A percentile compares a stretch with the other conserved stretches of the same genome.
phyloP scores from a whole-genome alignment of 2,888 invertebrate genomes.

The Caenorhabditis sp. region DNA sequence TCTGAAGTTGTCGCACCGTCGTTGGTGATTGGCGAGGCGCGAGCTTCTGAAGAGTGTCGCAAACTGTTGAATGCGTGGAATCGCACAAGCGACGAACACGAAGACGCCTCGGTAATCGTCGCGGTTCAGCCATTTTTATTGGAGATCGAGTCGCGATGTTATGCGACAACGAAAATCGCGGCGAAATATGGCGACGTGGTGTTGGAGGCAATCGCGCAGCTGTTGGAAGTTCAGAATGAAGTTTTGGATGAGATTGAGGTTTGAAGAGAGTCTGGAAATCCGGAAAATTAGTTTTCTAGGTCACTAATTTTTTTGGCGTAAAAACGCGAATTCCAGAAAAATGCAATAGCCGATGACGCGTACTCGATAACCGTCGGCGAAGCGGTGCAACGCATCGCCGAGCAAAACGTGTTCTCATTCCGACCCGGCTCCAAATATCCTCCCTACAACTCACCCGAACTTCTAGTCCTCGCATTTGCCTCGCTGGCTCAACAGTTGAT shows the following conservation, averaged over 20 bases:
- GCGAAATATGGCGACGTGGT: slow-evolving; percentile 17
- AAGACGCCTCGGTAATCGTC: slow-evolving; percentile 27
- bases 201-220: slow-evolving; percentile 43
- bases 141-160: slow-evolving; percentile 25
- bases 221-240: slow-evolving; percentile 27
- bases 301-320: background rate
- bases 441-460: slow-evolving; percentile 23
- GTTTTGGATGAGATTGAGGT: slow-evolving; percentile 20
- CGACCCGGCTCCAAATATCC: slow-evolving; percentile 6
- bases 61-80: slow-evolving; percentile 8
- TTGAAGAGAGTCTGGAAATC: too few species aligned
- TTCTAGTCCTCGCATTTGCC: slow-evolving; percentile 20
- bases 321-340: background rate
- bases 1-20: too few species aligned
- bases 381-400: background rate
- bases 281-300: too few species aligned
- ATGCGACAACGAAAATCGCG: slow-evolving; percentile 24
- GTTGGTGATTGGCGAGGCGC: slow-evolving; percentile 29
- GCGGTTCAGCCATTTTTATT: slow-evolving; percentile 48
- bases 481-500: slow-evolving; percentile 34
- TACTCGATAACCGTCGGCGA: background rate
- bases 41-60: slow-evolving; percentile 23
- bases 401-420: background rate
- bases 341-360: background rate
- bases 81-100: slow-evolving; percentile 22